Base-by-base conservation (phyloP, 2,113 vertebrate species). In the Aramus guarauna region DNA sequence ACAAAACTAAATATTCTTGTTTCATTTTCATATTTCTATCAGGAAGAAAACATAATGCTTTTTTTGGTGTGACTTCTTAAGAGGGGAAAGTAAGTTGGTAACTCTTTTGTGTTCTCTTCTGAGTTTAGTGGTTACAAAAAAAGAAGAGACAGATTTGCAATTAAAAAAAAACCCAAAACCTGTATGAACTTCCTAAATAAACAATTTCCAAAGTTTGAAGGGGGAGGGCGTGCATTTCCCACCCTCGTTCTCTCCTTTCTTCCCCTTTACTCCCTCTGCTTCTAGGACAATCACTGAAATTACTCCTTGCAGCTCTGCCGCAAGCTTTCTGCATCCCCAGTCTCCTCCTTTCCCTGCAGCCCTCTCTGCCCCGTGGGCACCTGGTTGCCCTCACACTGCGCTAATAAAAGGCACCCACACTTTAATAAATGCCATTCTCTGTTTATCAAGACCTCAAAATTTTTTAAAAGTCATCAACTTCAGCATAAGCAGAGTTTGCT, bases 191-290 rank as follows among this genome's bases (percentile, higher is more conserved):
- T 53, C 26, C 24, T n/a, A 77, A 77, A 47, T 32, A 11, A 82
- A 58, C 23, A 10, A 4, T 45, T 64, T 43, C 24, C 5, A 5
- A 32, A 85, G 21, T 56, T 39, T 52, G 88, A 71, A 58, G 19
- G 16, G 13, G 47, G 3, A 7, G 15, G 6, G 5, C 3, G 26
- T 2, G 4, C 27, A 68, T 48, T 56, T 50, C 47, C 36, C 22
- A 71, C 29, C 29, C 32, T 69, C 24, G 5, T 9, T 41, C 20
- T 12, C 19, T 94, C 27, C 48, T 69, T 85, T 85, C 20, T 85
- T 85, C 20, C 30, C 17, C 39, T 73, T 48, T 24, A 13, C n/a
- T 76, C 56, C 0, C 0, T 8, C 6, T 11, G 9, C 53, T 79
- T 77, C 9, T 71, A 55, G 45, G 30, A 52, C 39, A 52, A 22